phyloP scores from a whole-genome alignment of 2,888 invertebrate species.

The Tenthredo notha region DNA sequence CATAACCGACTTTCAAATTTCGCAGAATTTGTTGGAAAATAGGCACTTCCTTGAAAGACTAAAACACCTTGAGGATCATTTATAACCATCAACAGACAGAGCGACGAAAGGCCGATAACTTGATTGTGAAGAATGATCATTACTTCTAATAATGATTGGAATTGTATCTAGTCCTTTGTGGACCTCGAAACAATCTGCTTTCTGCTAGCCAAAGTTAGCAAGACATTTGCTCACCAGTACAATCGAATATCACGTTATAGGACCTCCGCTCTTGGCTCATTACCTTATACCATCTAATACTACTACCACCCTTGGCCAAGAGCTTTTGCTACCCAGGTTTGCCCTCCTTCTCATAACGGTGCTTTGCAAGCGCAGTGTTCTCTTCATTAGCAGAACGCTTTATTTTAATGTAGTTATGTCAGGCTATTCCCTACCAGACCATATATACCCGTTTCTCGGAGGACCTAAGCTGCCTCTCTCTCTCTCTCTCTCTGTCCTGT shows the following conservation, averaged over 20 bases:
- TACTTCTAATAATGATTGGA: not conserved
- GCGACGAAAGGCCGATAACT: not conserved
- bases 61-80: not conserved
- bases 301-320: slow-evolving; percentile 3
- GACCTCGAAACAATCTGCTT: not conserved
- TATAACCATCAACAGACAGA: not conserved
- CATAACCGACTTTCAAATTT: not conserved
- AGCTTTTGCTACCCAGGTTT: slow-evolving; percentile 17
- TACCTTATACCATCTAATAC: not conserved
- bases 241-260: slow-evolving; percentile 17
- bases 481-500: not conserved
- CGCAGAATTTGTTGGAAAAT: not conserved
- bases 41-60: not conserved
- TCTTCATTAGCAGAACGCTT: slow-evolving; percentile 50
- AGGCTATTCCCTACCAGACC: slow-evolving; percentile 40
- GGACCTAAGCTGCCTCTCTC: not conserved
- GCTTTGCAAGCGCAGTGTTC: slow-evolving; percentile 43
- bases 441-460: not conserved
- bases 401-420: slow-evolving; percentile 52
- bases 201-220: not conserved
- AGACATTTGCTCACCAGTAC: not conserved
- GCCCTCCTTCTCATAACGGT: slow-evolving; percentile 5
- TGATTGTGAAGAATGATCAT: not conserved
- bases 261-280: not conserved
- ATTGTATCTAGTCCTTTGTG: not conserved